These are phyloP conservation scores for Strix uralensis DNA, from an alignment of 2,113 vertebrate genomes.

Conservation along the genomic window DNA sequence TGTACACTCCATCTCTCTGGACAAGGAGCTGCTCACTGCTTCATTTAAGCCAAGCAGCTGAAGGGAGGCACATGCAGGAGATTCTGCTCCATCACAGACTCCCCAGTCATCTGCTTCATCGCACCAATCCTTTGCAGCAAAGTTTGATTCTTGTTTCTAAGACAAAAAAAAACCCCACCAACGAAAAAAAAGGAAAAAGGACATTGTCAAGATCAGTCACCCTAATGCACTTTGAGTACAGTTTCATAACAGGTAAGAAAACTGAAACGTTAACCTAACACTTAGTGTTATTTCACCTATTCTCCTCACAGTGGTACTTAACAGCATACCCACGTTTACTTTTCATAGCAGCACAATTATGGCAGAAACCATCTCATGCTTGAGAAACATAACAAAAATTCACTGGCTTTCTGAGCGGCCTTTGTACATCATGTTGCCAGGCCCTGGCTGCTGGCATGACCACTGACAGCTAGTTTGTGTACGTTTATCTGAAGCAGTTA, in stretches of 20 bases:
- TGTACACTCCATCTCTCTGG: slow-evolving; percentile 45
- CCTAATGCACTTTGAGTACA: background rate
- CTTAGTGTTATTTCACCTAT: background rate
- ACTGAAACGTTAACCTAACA: background rate
- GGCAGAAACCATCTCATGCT: background rate
- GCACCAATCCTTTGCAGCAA: slow-evolving; percentile 77
- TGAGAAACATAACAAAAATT: background rate
- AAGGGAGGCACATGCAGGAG: background rate
- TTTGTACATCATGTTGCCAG: background rate
- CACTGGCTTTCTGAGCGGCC: background rate
- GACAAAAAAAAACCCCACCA: too few relatives aligned
- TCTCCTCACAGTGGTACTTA: background rate
- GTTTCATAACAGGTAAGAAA: background rate
- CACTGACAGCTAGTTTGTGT: too few relatives aligned
- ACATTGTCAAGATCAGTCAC: background rate
- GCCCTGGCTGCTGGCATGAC: background rate
- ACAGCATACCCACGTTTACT: rapidly evolving
- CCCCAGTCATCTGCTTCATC: slow-evolving; percentile 85
- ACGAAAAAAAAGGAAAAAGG: background rate
- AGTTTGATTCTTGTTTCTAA: slow-evolving; percentile 18
- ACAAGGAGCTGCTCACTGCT: background rate
- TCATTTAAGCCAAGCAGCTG: background rate
- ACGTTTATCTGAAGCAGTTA: background rate
- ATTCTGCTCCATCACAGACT: slow-evolving; percentile 19
- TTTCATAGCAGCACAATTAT: background rate